Evolutionary conservation across 2,888 invertebrate species (phyloP), one percentile per base, ranked within the genome.

Genomic region (Drosophila robusta): DNA sequence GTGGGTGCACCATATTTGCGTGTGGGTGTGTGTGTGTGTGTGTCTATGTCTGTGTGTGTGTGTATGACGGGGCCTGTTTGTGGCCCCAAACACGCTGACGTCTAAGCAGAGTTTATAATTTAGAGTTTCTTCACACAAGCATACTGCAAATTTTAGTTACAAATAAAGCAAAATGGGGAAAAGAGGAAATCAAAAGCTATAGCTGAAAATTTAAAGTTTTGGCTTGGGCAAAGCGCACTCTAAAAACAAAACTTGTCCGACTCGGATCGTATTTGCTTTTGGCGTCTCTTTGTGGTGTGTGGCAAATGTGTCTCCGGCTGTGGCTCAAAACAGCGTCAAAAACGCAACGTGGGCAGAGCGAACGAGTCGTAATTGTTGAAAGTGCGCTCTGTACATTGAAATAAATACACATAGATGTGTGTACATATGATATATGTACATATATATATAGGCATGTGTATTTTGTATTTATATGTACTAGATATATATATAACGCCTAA

Each of bases 291-390:
- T 70, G 68, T 77, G 68, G 73, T 72, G 32, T 32, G 32, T 32
- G 73, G 78, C 73, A 75, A 78, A 75, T 87, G 69, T 84, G 68
- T 70, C 80, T 82, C 80, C 70, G 67, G 58, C 58, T 78, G 73
- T 85, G 85, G 79, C 81, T 82, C 86, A 87, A 82, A 66, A 62
- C 49, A 49, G 9, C 61, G 78, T 75, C 62, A 55, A 77, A 83
- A 68, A 66, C 67, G 42, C 57, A 85, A 82, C 82, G 82, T 87
- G 82, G 86, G 88, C 68, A 87, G 88, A 61, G 66, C 63, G 75
- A 75, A 78, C 82, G 74, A 78, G 80, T 88, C 89, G 87, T 86
- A 83, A 83, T 83, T 88, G 83, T 83, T 83, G 83, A 88, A 83
- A 83, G 83, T 83, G 80, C 87, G 64, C 80, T 80, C 75, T 69